Percentiles rank a stretch among this genome's conserved stretches.
phyloP scores from a whole-genome alignment of 53 echinoderm and acorn worm species.

The Holothuria scabra region DNA sequence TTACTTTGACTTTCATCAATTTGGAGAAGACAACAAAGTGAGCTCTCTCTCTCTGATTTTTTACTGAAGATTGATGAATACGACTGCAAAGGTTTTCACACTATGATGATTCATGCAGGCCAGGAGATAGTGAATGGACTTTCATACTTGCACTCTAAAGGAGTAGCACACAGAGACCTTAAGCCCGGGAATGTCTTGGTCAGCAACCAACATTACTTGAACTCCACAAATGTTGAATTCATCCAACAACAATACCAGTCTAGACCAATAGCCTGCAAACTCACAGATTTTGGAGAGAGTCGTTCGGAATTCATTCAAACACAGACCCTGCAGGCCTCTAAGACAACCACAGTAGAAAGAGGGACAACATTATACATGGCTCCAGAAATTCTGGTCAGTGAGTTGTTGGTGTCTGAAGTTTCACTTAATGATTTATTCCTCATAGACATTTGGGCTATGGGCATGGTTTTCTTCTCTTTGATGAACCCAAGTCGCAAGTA shows the following conservation, averaged over 20 bases:
- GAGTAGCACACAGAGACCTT: not conserved
- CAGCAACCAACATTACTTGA: not conserved
- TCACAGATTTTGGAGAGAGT: not conserved
- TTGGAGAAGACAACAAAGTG: not conserved
- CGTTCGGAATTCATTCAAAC: not conserved
- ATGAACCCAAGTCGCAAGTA: not conserved
- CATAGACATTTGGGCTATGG: not conserved
- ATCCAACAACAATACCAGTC: not conserved
- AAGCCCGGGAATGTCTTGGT: not conserved
- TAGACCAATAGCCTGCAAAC: not conserved
- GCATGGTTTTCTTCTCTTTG: not conserved
- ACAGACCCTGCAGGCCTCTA: not conserved
- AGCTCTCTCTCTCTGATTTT: not conserved
- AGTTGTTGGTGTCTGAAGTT: not conserved
- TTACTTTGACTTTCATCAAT: not conserved
- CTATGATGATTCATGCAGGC: not conserved
- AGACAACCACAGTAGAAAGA: not conserved
- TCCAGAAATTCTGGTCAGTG: not conserved
- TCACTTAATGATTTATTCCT: not conserved
- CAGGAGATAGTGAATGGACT: too few species aligned
- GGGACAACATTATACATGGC: not conserved
- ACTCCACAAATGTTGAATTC: not conserved
- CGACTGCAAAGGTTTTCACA: not conserved
- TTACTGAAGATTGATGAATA: not conserved
- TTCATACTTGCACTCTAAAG: too few species aligned